phyloP scores from a whole-genome alignment of 2,113 vertebrate species.

The Cairina moschata region DNA sequence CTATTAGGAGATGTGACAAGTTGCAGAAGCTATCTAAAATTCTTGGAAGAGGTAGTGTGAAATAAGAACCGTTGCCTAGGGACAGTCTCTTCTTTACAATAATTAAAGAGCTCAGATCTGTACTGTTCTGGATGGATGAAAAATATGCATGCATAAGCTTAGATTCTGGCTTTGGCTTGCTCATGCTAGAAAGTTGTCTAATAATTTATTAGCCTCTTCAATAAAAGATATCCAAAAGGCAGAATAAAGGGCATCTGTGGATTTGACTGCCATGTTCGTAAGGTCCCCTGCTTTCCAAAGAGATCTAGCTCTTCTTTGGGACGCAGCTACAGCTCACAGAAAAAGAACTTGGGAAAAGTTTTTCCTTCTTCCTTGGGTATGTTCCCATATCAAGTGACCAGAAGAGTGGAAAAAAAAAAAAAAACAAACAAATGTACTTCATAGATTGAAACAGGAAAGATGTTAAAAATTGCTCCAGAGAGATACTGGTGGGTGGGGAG shows the following conservation, averaged over 20 bases:
- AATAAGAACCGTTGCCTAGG: slow-evolving; percentile 58
- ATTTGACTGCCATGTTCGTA: background rate
- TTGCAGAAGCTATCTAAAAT: slow-evolving; percentile 50
- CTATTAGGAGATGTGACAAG: slow-evolving; percentile 66
- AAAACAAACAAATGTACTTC: background rate
- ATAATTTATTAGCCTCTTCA: slow-evolving; percentile 61
- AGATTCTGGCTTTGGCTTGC: slow-evolving; percentile 26
- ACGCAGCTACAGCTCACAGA: background rate
- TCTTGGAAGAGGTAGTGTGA: slow-evolving; percentile 65
- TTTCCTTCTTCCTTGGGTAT: background rate
- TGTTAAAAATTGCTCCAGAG: background rate
- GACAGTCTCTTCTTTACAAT: slow-evolving; percentile 55
- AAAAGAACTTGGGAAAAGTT: background rate
- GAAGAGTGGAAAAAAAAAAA: background rate
- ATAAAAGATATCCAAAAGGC: slow-evolving; percentile 46
- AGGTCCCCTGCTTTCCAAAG: background rate
- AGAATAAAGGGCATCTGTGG: slow-evolving; percentile 1
- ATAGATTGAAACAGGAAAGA: background rate
- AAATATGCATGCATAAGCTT: slow-evolving; percentile 60
- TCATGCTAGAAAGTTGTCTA: slow-evolving; percentile 31
- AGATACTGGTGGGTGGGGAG: background rate
- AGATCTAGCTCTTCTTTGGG: background rate
- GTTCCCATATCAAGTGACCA: background rate
- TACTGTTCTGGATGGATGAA: slow-evolving; percentile 45
- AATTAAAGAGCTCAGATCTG: slow-evolving; percentile 62